These are phyloP conservation scores for Thereva nobilitata DNA, from an alignment of 2,888 invertebrate genomes.

Conservation along the genomic window DNA sequence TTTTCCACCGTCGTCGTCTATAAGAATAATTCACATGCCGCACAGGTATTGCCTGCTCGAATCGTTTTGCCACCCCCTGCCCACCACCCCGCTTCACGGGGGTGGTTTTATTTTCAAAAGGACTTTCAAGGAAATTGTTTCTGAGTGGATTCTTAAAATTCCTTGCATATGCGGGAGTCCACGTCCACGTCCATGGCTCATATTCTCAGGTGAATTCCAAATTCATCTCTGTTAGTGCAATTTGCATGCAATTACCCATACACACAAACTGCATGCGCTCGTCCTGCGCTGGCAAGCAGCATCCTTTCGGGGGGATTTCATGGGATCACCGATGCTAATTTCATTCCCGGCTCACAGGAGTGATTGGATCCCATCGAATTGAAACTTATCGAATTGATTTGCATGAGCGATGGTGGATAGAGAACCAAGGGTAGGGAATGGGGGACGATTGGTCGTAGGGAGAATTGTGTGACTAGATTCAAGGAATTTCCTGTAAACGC, in stretches of 20 bases:
- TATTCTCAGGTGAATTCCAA: conserved; percentile 26
- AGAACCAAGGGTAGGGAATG: background rate
- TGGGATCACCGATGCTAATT: conserved; percentile 17
- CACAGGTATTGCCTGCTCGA: conserved; percentile 1
- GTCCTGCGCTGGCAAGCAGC: conserved; percentile 1
- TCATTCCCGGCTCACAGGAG: conserved; percentile 23
- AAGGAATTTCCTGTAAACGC: too few species aligned
- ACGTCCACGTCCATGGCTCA: conserved; percentile 7
- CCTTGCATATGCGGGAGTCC: conserved; percentile 9
- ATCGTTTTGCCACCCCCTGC: background rate
- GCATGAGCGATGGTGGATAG: conserved; percentile 3
- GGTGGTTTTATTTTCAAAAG: too few species aligned
- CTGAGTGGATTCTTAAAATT: conserved; percentile 24
- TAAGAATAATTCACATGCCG: conserved; percentile 19
- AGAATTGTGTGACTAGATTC: too few species aligned
- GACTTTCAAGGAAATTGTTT: conserved; percentile 20
- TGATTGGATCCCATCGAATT: conserved; percentile 21
- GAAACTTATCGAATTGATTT: conserved; percentile 20
- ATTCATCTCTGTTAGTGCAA: conserved; percentile 23
- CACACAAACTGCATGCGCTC: conserved; percentile 24
- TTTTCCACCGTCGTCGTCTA: conserved; percentile 5
- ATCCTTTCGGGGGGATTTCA: conserved; percentile 3
- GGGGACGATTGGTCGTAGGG: too few species aligned
- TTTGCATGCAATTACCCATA: conserved; percentile 33
- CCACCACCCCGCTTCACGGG: background rate